Evolutionary conservation across 2,888 invertebrate genomes (phyloP).

Genomic region (Agriopis aurantiaria): DNA sequence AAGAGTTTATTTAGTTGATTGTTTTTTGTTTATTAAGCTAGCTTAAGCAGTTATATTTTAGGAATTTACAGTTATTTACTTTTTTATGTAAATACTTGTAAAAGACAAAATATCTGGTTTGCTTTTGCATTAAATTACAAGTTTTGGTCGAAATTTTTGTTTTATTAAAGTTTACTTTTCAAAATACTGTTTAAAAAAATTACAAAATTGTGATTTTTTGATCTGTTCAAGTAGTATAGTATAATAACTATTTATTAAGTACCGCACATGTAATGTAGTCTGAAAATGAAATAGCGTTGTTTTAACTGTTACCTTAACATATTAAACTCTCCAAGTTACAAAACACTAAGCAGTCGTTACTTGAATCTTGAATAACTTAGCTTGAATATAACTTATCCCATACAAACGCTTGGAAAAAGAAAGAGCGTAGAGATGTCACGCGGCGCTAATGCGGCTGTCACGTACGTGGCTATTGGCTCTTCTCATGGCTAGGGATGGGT

Average conservation of each 20-base stretch:
- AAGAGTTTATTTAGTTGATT: not conserved
- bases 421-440: conserved; percentile 56
- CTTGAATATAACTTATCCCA: not conserved
- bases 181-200: too few relatives aligned
- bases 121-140: too few relatives aligned
- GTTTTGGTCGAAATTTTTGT: too few relatives aligned
- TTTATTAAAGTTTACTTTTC: too few relatives aligned
- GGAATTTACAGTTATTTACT: too few relatives aligned
- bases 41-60: too few relatives aligned
- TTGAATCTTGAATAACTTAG: conserved; percentile 27
- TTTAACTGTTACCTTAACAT: not conserved
- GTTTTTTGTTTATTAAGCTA: not conserved
- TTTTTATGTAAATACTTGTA: too few relatives aligned
- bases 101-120: too few relatives aligned
- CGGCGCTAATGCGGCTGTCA: conserved; percentile 72
- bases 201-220: too few relatives aligned
- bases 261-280: too few relatives aligned
- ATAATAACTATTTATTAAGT: too few relatives aligned
- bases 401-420: conserved; percentile 35
- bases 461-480: conserved; percentile 71
- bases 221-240: too few relatives aligned
- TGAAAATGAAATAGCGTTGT: not conserved
- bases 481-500: conserved; percentile 60
- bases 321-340: conserved; percentile 12
- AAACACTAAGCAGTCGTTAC: conserved; percentile 10